These are phyloP conservation scores for Hyppa rectilinea DNA, from an alignment of 2,888 invertebrate genomes.

Conservation along the genomic window DNA sequence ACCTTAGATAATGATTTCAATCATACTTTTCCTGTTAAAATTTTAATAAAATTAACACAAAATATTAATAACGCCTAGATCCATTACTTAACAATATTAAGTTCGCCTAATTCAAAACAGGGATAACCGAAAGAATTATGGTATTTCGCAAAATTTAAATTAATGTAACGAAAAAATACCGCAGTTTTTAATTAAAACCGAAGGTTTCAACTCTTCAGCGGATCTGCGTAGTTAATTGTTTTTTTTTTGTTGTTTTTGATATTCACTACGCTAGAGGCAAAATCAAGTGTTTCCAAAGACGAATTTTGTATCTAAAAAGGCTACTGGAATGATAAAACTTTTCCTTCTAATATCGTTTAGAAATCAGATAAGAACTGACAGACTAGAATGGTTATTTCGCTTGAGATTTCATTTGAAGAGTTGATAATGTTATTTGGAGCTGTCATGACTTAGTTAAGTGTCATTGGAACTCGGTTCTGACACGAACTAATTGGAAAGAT, in stretches of 20 bases:
- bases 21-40: background rate
- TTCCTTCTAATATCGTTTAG: slow-evolving; percentile 50
- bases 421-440: slow-evolving; percentile 37
- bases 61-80: background rate
- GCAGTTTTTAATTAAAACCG: slow-evolving; percentile 79
- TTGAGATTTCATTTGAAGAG: slow-evolving; percentile 31
- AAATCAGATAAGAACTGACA: slow-evolving; percentile 37
- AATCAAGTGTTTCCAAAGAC: slow-evolving; percentile 75
- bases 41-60: slow-evolving; percentile 7
- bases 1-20: background rate
- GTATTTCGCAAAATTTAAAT: slow-evolving; percentile 48
- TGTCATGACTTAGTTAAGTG: slow-evolving; percentile 44
- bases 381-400: slow-evolving; percentile 21
- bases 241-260: slow-evolving; percentile 68
- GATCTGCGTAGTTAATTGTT: slow-evolving; percentile 77
- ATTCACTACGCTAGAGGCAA: slow-evolving; percentile 70
- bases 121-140: slow-evolving; percentile 46
- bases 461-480: slow-evolving; percentile 31
- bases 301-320: slow-evolving; percentile 70
- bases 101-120: slow-evolving; percentile 23
- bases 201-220: slow-evolving; percentile 72
- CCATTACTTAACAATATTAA: slow-evolving; percentile 27
- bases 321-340: slow-evolving; percentile 68
- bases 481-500: slow-evolving; percentile 40
- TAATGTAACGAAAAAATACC: slow-evolving; percentile 60